Evolutionary conservation across 2,888 invertebrate species (phyloP), one percentile per base, ranked within the genome.

Genomic region (Drosophila cracens): DNA sequence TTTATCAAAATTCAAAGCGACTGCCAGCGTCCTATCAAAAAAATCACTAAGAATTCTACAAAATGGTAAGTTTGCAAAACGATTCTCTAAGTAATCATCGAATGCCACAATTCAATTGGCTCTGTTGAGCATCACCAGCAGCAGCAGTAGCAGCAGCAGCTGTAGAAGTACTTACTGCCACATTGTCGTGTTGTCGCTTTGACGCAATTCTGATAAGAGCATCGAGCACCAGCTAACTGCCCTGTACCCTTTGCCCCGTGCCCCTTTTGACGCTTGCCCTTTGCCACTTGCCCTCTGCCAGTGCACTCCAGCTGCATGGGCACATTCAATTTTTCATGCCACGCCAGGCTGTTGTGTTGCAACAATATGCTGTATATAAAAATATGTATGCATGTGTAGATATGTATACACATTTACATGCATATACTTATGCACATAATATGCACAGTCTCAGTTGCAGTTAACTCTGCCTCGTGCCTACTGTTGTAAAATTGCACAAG

Each of bases 301-400:
- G 11, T 10, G 60, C 51, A 43, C 69, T 59, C 6, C 56, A 36
- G 27, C 36, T 29, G 59, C 58, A 65, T 64, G 66, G 71, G 75
- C 83, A 74, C 78, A 83, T 87, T 89, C 90, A 89, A 87, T 87
- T 87, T 87, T 87, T 87, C 87, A 87, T 90, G 89, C 82, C 89
- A 87, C 66, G 74, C 78, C 89, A 72, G 89, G 77, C 87, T 89
- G 87, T 86, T 87, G 82, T 84, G 77, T 74, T 65, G 72, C 81
- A 83, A 88, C 83, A 88, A 81, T 78, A 79, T 86, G 48, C 68
- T 78, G 52, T 43, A 75, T 53, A 77, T 54, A 49, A 40, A 67
- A 36, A 53, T n/a, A 69, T 52, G 54, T 33, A 61, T 11, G 36
- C 31, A 60, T 58, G 38, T 38, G 34, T 40, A 49, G 27, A 27